phyloP scores from a whole-genome alignment of 2,113 vertebrate species.

The Etia nguti region DNA sequence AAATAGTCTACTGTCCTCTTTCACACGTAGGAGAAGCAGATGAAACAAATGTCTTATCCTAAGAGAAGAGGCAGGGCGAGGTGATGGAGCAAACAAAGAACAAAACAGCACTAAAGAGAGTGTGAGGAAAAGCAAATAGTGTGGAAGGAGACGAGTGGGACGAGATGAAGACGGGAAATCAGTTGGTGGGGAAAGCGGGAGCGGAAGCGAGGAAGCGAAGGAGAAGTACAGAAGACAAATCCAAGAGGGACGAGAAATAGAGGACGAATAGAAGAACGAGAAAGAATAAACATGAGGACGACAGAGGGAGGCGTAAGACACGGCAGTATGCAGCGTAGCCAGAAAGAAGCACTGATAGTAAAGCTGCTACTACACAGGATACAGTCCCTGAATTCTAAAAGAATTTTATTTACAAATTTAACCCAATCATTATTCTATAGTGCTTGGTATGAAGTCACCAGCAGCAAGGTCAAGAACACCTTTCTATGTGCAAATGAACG shows the following conservation, averaged over 20 bases:
- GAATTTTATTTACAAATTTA: not conserved
- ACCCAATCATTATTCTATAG: not conserved
- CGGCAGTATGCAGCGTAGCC: not conserved
- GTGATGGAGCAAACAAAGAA: conserved; percentile 19
- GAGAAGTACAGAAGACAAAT: not conserved
- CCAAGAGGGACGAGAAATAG: not conserved
- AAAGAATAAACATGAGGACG: not conserved
- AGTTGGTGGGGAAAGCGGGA: not conserved
- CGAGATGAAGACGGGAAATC: conserved; percentile 16
- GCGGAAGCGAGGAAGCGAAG: not conserved
- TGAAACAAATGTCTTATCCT: conserved; percentile 11
- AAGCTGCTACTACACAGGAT: not conserved
- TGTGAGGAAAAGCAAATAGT: conserved; percentile 22
- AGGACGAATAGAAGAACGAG: not conserved
- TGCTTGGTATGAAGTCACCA: not conserved
- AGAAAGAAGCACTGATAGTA: not conserved
- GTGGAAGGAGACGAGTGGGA: not conserved
- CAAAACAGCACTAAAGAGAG: conserved; percentile 4
- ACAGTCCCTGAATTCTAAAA: not conserved
- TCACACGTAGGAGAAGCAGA: not conserved
- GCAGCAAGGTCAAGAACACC: accelerated
- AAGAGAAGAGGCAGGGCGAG: conserved; percentile 1
- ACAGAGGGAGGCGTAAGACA: not conserved
- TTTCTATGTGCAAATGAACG: not conserved
- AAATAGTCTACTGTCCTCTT: not conserved